Base-by-base conservation (phyloP, 2,888 invertebrate genomes). In the Himalopsyche tibetana region DNA sequence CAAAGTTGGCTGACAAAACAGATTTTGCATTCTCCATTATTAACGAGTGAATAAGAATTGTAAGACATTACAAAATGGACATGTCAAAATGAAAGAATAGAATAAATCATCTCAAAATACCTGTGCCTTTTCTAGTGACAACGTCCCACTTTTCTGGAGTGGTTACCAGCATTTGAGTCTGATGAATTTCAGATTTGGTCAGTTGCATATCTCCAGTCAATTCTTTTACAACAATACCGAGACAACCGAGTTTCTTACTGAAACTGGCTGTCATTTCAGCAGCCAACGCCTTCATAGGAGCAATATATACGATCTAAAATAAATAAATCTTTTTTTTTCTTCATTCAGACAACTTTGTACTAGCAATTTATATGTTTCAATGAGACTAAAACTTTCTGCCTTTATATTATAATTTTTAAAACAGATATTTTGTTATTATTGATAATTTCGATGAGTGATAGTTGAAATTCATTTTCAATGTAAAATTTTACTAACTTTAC, bases 91-190 rank as follows among this genome's bases (percentile, higher is more conserved):
- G 38, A 8, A 28, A 80, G 28, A 80, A 36, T 36, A 45, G 11
- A 45, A 45, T 45, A 51, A 51, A 42, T 79, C 36, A 79, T 79
- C 36, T 79, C 5, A 79, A 79, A 84, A 89, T 90, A 95, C 95
- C 96, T 42, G 96, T 95, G 19, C 97, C 97, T 91, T 99, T 99
- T 89, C 99, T 94, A 0, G 99, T 99, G 1, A 99, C 98, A 8
- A 99, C 99, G 91, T 99, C 99, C 99, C 99, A 99, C 90, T 99
- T 99, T 92, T 99, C 99, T 0, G 99, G 99, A 0, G 99, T 99
- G 2, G 99, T 98, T 1, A 99, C 98, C 81, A 99, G 94, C 96
- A 99, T 98, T 92, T 99, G 99, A 0, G 99, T 99, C 90, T 98
- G 96, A 80, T 96, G 95, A 87, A 99, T 98, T 92, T 99, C 99